Evolutionary conservation across 2,797 vertebrate genomes (phyloP), one percentile per base, ranked within the genome.

Genomic region (Chromis chromis): DNA sequence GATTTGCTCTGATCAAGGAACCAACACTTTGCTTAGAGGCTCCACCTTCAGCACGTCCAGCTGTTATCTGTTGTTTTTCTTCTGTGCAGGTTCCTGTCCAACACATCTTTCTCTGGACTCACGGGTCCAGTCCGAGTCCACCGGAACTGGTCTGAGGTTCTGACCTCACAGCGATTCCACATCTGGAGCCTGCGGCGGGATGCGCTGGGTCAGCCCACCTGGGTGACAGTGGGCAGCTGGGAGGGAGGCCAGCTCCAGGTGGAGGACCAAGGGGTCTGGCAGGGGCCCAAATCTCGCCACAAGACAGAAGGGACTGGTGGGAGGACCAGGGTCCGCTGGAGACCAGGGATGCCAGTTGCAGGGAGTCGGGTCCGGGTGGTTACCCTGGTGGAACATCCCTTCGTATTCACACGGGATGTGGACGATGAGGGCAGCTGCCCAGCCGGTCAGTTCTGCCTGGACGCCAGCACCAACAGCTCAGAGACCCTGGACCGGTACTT

Each of bases 161-260:
- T 93, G 17, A 91, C 90, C 0, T 91, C 94, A 3, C 95, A 94
- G 67, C 93, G 71, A 7, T 96, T 96, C 83, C 94, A 93, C 0
- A 83, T 98, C 54, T 98, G 97, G 97, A 96, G 96, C 77, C 91
- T 98, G 24, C 93, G 90, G 1, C 87, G 89, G 0, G 95, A 97
- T 14, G 92, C 93, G 0, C 71, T 88, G 53, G 97, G 97, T 0
- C 92, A 94, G 40, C 97, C 97, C 0, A 92, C 95, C 36, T 98
- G 97, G 97, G 96, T 97, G 76, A 97, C 96, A 0, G 93, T 96
- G 78, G 97, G 96, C 63, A 92, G 91, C 76, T 98, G 97, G 97
- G 85, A 62, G n/a, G 92, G 91, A 0, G 94, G 95, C 2, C 84
- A 27, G 16, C 91, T 98, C 88, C 90, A 94, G 63, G 85, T 95